A percentile compares a stretch with the other conserved stretches of the same genome.
These are phyloP conservation scores for Cotesia glomerata DNA, from an alignment of 1,140 invertebrate species.

Conservation along the genomic window DNA sequence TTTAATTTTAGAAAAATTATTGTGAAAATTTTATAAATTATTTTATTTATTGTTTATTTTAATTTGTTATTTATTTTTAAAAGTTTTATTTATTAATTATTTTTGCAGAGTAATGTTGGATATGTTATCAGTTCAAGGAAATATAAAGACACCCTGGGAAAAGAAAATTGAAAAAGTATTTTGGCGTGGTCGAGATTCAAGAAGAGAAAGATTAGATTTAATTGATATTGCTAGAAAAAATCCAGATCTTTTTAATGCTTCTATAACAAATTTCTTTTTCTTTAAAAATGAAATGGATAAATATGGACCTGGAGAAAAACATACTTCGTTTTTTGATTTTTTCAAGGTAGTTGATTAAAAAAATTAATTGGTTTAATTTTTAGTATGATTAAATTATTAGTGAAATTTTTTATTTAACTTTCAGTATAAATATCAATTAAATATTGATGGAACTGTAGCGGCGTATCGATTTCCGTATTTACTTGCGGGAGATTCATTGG, in stretches of 20 bases:
- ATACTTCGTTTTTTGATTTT: constrained; percentile 93
- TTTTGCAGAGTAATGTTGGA: constrained; percentile 81
- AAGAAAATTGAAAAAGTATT: constrained; percentile 80
- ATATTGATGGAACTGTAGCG: constrained; percentile 95
- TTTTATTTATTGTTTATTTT: background rate
- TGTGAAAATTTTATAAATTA: background rate
- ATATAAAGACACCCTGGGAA: constrained; percentile 75
- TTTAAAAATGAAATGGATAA: constrained; percentile 83
- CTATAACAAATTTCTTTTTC: constrained; percentile 96
- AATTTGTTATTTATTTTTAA: background rate
- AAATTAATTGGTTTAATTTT: background rate
- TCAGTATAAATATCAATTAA: constrained; percentile 95
- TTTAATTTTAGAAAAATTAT: background rate
- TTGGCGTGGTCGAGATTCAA: constrained; percentile 92
- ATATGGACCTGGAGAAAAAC: constrained; percentile 84
- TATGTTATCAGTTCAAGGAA: constrained; percentile 88
- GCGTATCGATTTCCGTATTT: constrained; percentile 94
- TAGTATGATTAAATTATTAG: background rate
- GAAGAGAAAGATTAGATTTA: constrained; percentile 81
- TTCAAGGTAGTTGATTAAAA: constrained; percentile 87
- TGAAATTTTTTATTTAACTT: constrained; percentile 46
- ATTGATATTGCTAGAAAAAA: constrained; percentile 79
- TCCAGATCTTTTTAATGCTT: constrained; percentile 87
- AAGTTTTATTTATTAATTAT: constrained; percentile 1
- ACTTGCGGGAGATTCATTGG: constrained; percentile 82